Evolutionary conservation across 1,140 invertebrate genomes (phyloP), one percentile per base, ranked within the genome.

Genomic region (Neodiprion fabricii): DNA sequence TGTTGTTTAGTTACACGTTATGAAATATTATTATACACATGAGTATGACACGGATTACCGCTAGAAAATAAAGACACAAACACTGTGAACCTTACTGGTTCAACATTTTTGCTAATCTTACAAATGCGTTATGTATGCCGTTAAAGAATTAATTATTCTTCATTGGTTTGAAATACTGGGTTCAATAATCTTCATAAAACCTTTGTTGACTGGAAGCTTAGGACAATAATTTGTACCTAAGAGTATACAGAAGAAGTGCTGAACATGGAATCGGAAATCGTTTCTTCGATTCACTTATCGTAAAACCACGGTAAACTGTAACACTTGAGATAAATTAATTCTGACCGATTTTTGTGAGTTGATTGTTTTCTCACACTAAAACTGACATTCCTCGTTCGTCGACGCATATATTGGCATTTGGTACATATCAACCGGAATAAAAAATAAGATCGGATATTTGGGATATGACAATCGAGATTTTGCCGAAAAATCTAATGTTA

Each of bases 121-220:
- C 85, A 86, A 86, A 84, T 74, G 80, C 79, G 85, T 79, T 81
- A 80, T 83, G 79, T 83, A 61, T 12, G 53, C 84, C 11, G 9
- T 61, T 87, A 87, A 83, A 88, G 86, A 88, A 86, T 85, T 88
- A 88, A 88, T 87, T 87, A 87, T 86, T 87, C 83, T 83, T 85
- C 85, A 87, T 87, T 88, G 86, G 85, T 86, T 87, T 86, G 84
- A 84, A 88, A 88, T 88, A 88, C 87, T 88, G 86, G 85, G 86
- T 86, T 83, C 83, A 79, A 80, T 81, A 86, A 86, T 86, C 83
- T 85, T 83, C 85, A 86, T 86, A 86, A 86, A 87, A 86, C 81
- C 83, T 85, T 84, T 86, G 80, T 87, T 81, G 85, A 86, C 84
- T 85, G 85, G 86, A 86, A 87, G 84, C 81, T 85, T 85, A 83